These are phyloP conservation scores for Drosophila nr. medialis DNA, from an alignment of 2,888 invertebrate species.

Conservation along the genomic window DNA sequence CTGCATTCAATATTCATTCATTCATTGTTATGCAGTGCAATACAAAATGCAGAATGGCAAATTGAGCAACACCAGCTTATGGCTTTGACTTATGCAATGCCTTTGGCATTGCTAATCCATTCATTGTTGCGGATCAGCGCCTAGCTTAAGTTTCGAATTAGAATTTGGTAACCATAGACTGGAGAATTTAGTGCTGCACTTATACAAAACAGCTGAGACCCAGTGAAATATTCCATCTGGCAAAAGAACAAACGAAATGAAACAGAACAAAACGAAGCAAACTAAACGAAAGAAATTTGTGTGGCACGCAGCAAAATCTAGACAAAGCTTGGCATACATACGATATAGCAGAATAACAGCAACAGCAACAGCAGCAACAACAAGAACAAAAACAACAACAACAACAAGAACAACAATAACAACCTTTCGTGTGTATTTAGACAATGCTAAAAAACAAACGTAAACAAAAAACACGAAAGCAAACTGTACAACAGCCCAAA, in stretches of 20 bases:
- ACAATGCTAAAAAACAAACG: conserved; percentile 66
- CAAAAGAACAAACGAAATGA: neutral
- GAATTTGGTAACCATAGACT: conserved; percentile 10
- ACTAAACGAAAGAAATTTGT: conserved; percentile 29
- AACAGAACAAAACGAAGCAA: conserved; percentile 13
- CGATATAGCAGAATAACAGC: conserved; percentile 11
- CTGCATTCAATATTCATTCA: conserved; percentile 51
- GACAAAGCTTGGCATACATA: conserved; percentile 67
- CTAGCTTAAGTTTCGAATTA: conserved; percentile 9
- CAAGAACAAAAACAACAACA: neutral
- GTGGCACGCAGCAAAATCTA: conserved; percentile 57
- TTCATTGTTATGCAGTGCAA: conserved; percentile 12
- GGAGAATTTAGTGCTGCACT: neutral
- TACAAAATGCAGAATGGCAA: neutral
- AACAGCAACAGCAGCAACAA: neutral
- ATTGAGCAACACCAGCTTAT: conserved; percentile 22
- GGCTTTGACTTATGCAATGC: conserved; percentile 22
- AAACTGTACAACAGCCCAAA: conserved; percentile 57
- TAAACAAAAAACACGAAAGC: conserved; percentile 64
- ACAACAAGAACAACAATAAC: neutral
- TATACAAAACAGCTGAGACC: conserved; percentile 11
- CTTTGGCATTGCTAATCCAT: conserved; percentile 25
- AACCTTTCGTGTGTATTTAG: conserved; percentile 45
- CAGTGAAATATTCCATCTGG: conserved; percentile 9
- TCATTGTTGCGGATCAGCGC: conserved; percentile 9